Percentiles rank a stretch among this genome's conserved stretches.
Evolutionary conservation across 2,113 vertebrate species (phyloP).

Genomic region (Pelecanus crispus): DNA sequence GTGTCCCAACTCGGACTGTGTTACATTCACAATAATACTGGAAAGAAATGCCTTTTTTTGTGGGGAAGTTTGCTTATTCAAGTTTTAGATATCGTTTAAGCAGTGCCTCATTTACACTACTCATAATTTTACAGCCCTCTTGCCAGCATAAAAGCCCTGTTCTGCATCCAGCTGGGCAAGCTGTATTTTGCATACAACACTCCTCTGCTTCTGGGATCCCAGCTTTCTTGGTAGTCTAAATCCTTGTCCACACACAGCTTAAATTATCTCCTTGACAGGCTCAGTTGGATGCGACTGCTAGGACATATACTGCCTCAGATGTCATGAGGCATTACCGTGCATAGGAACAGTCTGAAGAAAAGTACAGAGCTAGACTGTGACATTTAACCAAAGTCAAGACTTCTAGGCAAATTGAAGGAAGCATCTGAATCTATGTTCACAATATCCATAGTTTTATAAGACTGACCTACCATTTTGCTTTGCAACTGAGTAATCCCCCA

Average conservation of each 20-base stretch:
- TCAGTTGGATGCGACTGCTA: background rate
- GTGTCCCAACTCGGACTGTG: background rate
- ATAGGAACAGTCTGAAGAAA: background rate
- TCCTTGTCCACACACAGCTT: background rate
- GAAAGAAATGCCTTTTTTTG: background rate
- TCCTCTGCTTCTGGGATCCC: background rate
- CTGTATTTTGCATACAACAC: background rate
- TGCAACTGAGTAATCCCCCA: background rate
- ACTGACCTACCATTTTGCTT: background rate
- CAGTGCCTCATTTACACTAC: background rate
- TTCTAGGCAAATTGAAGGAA: background rate
- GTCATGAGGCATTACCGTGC: background rate
- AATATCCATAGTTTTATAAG: background rate
- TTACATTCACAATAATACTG: background rate
- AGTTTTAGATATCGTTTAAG: background rate
- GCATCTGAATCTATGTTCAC: background rate
- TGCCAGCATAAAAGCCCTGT: background rate
- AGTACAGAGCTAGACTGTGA: background rate
- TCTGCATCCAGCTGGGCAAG: background rate
- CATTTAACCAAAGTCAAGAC: background rate
- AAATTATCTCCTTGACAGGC: background rate
- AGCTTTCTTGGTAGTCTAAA: background rate
- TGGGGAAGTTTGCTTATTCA: background rate
- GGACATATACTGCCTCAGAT: background rate
- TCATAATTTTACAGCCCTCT: background rate